Evolutionary conservation across 2,797 vertebrate genomes (phyloP), one percentile per base, ranked within the genome.

Genomic region (Periparus ater): DNA sequence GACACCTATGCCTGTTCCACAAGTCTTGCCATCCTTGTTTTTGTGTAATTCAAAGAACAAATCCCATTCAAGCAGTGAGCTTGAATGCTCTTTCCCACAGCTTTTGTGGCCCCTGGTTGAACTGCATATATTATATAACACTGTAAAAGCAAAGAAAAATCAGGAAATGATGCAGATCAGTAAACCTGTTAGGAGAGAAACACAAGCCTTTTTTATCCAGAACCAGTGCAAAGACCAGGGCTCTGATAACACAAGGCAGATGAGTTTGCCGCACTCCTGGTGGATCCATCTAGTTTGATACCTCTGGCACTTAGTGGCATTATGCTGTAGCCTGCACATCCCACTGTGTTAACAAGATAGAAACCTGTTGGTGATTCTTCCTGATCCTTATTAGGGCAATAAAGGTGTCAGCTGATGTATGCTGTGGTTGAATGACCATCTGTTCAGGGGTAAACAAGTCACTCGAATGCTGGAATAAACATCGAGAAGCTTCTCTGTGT

Each of bases 361-460:
- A 38, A 84, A 86, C 50, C 11, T 84, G 54, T 77, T 91, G 42
- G 22, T 68, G 44, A 85, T 76, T 76, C 73, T 91, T 81, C 57
- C 27, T 48, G 22, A 75, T 94, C 79, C 86, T 95, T 97, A 86
- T 85, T 96, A 96, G 89, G 76, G 36, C 51, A 92, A 92, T 96
- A 93, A 95, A 93, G 14, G 36, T 93, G 25, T 82, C 87, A 95
- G 85, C 27, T 58, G 61, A 85, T 83, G 55, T 38, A 61, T 4
- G 5, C 26, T 86, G 75, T 65, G 70, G 61, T 91, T 93, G 38
- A 51, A 72, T 3, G 9, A 67, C 86, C 93, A 96, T 97, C 91
- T 97, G 87, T 89, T 96, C 91, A 51, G 84, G 48, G 79, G 65
- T 93, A 96, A 94, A 92, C n/a, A 95, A 93, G 77, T 85, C 58